Base-by-base conservation (phyloP, 2,113 vertebrate genomes). In the Brachionichthys hirsutus region DNA sequence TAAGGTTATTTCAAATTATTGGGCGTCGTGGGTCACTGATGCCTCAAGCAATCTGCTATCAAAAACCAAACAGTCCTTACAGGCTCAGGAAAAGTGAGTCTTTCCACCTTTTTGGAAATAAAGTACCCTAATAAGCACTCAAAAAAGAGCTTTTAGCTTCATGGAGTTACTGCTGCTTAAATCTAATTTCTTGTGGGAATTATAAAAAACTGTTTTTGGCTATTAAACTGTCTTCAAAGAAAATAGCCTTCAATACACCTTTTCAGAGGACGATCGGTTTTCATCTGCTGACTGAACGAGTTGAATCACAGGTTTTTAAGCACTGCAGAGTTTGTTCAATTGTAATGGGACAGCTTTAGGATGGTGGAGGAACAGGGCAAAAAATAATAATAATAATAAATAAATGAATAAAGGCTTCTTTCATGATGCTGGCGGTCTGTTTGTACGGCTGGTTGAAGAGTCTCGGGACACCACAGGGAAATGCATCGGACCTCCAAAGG, bases 401-500 rank as follows among this genome's bases (percentile, higher is more conserved):
- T 8, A 30, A 30, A 30, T 4, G 83, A 63, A 86, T 69, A 80
- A 85, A 69, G 70, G 42, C 6, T 17, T 58, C 72, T 83, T 59
- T 85, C 78, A 81, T 77, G 64, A 64, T 58, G 59, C 67, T 41
- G 74, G 34, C 15, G 9, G 65, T 58, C 55, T 77, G 74, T 84
- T 83, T 85, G 67, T 82, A 60, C 65, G 76, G 62, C 67, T 64
- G 65, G 50, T 74, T 78, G 65, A 72, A 78, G 64, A 85, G 77
- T 48, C 70, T 63, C 62, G 60, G 83, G 83, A 83, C 70, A 72
- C 66, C 67, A 67, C 72, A 77, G 75, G 75, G 84, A 81, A 78
- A 78, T 81, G 75, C 86, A 88, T 50, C 70, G 79, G 81, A 83
- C 81, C 86, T 80, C 86, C 85, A 88, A 88, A 85, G 61, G 47